Evolutionary conservation across 2,113 vertebrate genomes (phyloP).

Genomic region (Pardalotus punctatus): DNA sequence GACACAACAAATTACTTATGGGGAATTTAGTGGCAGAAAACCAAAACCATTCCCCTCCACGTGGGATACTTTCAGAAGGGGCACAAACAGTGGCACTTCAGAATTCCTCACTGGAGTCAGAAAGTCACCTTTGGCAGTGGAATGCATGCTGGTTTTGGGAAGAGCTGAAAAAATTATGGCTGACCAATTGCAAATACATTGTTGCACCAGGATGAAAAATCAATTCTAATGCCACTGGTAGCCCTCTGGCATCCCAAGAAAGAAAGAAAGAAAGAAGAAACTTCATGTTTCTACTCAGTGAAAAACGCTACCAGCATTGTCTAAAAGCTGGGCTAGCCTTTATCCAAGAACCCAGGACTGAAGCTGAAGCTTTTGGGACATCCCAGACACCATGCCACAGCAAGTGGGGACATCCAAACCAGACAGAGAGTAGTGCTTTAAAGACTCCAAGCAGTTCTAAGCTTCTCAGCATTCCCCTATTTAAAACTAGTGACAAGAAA

Average conservation of each 20-base stretch:
- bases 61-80: neutral
- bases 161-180: neutral
- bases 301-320: neutral
- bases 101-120: neutral
- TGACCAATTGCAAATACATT: neutral
- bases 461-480: neutral
- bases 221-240: neutral
- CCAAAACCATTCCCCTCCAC: neutral
- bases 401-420: neutral
- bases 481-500: neutral
- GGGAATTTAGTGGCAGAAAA: neutral
- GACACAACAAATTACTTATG: accelerated
- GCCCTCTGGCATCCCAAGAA: neutral
- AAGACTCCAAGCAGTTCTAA: neutral
- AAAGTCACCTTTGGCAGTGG: neutral
- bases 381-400: neutral
- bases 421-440: neutral
- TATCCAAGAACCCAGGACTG: neutral
- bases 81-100: neutral
- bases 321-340: neutral
- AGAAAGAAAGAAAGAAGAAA: neutral
- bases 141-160: accelerated
- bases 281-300: neutral
- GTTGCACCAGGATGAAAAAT: neutral
- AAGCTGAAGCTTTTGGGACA: neutral